phyloP scores from a whole-genome alignment of 2,888 invertebrate species.

The Fragum whitleyi region DNA sequence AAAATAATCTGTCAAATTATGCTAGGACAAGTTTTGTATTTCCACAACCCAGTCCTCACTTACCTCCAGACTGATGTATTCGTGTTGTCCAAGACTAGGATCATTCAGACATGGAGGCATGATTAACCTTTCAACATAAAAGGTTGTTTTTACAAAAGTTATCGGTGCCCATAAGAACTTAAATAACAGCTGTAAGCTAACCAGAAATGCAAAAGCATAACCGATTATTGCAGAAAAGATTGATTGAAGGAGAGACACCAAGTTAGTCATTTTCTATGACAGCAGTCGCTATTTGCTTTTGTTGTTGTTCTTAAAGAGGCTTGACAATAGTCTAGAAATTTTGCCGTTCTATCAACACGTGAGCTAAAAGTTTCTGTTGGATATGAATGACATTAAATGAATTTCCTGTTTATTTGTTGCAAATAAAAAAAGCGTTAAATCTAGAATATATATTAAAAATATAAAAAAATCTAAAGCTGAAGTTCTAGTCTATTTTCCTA shows the following conservation, averaged over 20 bases:
- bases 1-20: too few species aligned
- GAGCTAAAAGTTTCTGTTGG: too few species aligned
- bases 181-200: constrained; percentile 38
- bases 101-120: constrained; percentile 69
- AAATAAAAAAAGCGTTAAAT: too few species aligned
- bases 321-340: too few species aligned
- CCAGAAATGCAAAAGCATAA: constrained; percentile 39
- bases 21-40: too few species aligned
- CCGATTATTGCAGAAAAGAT: constrained; percentile 40
- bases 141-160: constrained; percentile 45
- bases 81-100: constrained; percentile 68
- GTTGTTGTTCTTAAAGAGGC: neutral
- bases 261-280: neutral
- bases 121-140: constrained; percentile 57
- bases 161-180: constrained; percentile 50
- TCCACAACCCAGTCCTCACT: too few species aligned
- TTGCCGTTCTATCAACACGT: too few species aligned
- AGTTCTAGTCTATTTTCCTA: too few species aligned
- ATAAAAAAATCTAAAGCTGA: too few species aligned
- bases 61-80: constrained; percentile 70
- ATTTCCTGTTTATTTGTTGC: too few species aligned
- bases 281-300: neutral
- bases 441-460: too few species aligned
- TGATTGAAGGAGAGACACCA: neutral
- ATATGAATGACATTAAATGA: too few species aligned